Evolutionary conservation across 1,140 invertebrate species (phyloP).

Genomic region (Adoxophyes honmai): DNA sequence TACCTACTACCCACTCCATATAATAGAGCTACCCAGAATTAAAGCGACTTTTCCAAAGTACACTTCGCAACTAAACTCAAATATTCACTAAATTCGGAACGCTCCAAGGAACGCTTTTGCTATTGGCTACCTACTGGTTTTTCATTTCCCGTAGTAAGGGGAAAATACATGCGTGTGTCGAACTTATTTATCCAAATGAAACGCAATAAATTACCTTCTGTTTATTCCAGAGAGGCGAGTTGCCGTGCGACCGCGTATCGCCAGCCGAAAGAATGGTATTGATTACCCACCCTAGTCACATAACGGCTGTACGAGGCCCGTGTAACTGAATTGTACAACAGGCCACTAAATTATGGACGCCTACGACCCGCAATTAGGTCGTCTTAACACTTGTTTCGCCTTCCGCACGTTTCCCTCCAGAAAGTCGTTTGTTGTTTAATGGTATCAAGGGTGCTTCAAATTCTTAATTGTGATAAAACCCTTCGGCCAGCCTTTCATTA

Average conservation of each 20-base stretch:
- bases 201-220: neutral
- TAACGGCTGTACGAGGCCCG: constrained; percentile 4
- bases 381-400: constrained; percentile 33
- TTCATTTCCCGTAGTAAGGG: too few species aligned
- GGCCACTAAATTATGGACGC: constrained; percentile 45
- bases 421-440: constrained; percentile 9
- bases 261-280: constrained; percentile 46
- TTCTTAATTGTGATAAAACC: neutral
- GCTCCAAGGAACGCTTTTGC: too few species aligned
- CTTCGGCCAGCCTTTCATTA: neutral
- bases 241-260: constrained; percentile 34
- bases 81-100: too few species aligned
- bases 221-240: constrained; percentile 19
- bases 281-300: constrained; percentile 33
- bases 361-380: constrained; percentile 43
- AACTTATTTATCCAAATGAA: neutral
- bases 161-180: neutral
- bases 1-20: neutral
- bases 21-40: too few species aligned
- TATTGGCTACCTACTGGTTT: too few species aligned
- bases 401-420: neutral
- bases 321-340: constrained; percentile 4
- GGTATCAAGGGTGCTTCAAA: neutral
- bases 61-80: neutral
- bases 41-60: constrained; percentile 3